A percentile compares a stretch with the other conserved stretches of the same genome.
Conservation (phyloP, 1,140 invertebrate species). For the Drosophila parvula region DNA sequence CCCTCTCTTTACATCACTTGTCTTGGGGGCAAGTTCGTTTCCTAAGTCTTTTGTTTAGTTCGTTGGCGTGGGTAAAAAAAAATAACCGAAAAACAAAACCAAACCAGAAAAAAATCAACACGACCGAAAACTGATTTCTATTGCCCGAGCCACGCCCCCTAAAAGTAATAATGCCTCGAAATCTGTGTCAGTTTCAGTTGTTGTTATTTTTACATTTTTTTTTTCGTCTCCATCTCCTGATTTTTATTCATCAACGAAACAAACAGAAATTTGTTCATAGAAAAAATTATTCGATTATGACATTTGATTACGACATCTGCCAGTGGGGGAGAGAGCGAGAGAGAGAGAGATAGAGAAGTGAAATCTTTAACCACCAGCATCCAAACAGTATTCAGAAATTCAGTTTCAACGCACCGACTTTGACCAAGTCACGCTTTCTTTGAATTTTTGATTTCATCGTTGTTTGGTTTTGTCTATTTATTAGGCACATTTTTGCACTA, state of each 20-base stretch:
- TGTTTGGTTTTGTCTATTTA: neutral
- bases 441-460: constrained; percentile 10
- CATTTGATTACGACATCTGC: constrained; percentile 69
- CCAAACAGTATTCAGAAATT: constrained; percentile 4
- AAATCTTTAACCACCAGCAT: constrained; percentile 42
- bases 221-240: neutral
- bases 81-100: constrained; percentile 7
- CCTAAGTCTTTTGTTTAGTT: constrained; percentile 77
- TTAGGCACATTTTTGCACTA: constrained; percentile 56
- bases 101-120: constrained; percentile 45
- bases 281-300: constrained; percentile 67
- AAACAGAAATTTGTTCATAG: constrained; percentile 45
- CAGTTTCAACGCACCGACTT: constrained; percentile 9
- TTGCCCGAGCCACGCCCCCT: constrained; percentile 40
- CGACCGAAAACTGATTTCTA: constrained; percentile 52
- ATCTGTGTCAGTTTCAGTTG: constrained; percentile 31
- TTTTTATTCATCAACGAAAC: constrained; percentile 48
- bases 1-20: constrained; percentile 63
- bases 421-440: constrained; percentile 74
- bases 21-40: constrained; percentile 79
- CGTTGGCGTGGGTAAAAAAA: constrained; percentile 69
- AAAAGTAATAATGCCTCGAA: constrained; percentile 24
- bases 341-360: constrained; percentile 21
- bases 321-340: constrained; percentile 22
- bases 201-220: no score